These are phyloP conservation scores for Grammomys surdaster DNA, from an alignment of 2,113 vertebrate species.

Conservation along the genomic window DNA sequence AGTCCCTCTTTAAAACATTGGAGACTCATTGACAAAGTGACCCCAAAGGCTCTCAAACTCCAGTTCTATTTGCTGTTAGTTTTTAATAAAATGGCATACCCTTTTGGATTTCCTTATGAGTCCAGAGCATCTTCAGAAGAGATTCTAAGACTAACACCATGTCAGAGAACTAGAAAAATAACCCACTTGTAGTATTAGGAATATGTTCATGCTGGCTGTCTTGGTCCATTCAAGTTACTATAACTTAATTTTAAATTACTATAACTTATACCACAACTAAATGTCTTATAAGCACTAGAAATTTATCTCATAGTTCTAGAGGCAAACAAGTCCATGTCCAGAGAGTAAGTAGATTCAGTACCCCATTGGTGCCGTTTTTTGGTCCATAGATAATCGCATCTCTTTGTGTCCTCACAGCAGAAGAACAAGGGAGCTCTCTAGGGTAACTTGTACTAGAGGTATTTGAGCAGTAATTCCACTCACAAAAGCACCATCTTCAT, in stretches of 20 bases:
- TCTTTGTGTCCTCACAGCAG: background rate
- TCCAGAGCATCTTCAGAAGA: constrained; percentile 7
- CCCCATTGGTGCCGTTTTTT: background rate
- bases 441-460: background rate
- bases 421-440: background rate
- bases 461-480: background rate
- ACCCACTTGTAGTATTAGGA: background rate
- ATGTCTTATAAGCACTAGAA: background rate
- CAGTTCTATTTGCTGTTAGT: constrained; percentile 5
- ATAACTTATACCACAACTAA: background rate
- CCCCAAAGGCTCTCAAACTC: background rate
- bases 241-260: background rate
- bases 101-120: background rate
- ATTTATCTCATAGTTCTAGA: background rate
- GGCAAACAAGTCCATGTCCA: background rate
- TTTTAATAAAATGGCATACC: background rate
- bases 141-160: background rate
- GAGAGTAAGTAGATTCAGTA: background rate
- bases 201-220: background rate
- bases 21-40: constrained; percentile 22
- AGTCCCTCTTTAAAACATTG: constrained; percentile 12
- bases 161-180: background rate
- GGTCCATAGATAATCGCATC: background rate
- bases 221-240: background rate
- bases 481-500: background rate